Base-by-base conservation (phyloP, 2,888 invertebrate genomes). In the Andrena hattorfiana region DNA sequence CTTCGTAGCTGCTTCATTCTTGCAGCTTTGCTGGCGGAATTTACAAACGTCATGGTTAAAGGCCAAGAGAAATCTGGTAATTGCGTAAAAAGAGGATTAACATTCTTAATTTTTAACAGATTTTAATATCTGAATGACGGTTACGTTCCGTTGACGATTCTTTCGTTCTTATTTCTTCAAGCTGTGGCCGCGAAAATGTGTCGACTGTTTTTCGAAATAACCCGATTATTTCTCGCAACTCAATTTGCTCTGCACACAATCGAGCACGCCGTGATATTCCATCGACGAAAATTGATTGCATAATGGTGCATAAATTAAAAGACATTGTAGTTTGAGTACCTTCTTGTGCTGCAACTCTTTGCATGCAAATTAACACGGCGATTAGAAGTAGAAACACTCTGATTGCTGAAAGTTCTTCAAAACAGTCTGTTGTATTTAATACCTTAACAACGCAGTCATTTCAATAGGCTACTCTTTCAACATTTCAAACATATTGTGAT, bases 271-370 rank as follows among this genome's bases (percentile, higher is more conserved):
- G 42, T 30, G 63, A 49, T 35, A 59, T n/a, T 42, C 30, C 5
- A 13, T 20, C 23, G 23, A 77, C 28, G 77, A 79, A 79, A 79
- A 70, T 70, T 64, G 2, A 28, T 79, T 70, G 51, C 48, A 2
- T 64, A 77, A 59, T 63, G 6, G 16, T 16, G 16, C 28, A 1
- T 4, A 1, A 16, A 26, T 64, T 42, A 30, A 42, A 35, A 13
- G 28, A 59, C 8, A 35, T 35, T 48, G 28, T 32, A 8, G 8
- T 64, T 76, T 48, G 10, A 20, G 13, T 72, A 8, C 26, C 5
- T 49, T 32, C 16, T 10, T 63, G 2, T 28, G 23, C 2, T 63
- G 1, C 0, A 32, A 35, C 49, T 32, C 23, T 0, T 1, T 2
- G 32, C 26, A 20, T 10, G 5, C 2, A 16, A 30, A 13, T 32